Base-by-base conservation (phyloP, 2,797 vertebrate species). In the Pampus argenteus region DNA sequence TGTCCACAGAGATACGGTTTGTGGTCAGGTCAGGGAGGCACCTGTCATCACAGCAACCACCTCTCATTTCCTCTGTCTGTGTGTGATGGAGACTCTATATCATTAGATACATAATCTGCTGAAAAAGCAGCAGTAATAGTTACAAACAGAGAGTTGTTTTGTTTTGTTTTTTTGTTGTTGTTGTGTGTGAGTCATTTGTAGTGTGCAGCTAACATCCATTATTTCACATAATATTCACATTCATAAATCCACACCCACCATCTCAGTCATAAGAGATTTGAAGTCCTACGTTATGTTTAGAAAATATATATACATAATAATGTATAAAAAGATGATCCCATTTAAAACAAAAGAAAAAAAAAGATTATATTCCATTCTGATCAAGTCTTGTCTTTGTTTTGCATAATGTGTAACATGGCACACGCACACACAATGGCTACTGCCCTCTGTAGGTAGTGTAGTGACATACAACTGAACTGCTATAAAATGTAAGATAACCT, bases 401-500 rank as follows among this genome's bases (percentile, higher is more conserved):
- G 20, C 62, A 38, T 8, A 26, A 60, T 38, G 47, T 63, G 26
- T 11, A 51, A 42, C 48, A 54, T n/a, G n/a, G n/a, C 40, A 58
- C 50, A 31, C 47, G 49, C 29, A 49, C 20, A 42, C 40, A 69
- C 64, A 66, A n/a, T n/a, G n/a, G 20, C 13, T 71, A 34, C 65
- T 59, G 2, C 76, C 79, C 77, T 64, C 86, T 86, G 69, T 28
- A 74, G 83, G 68, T 44, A 8, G 26, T 56, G 7, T 2, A 22
- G 50, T n/a, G 47, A 58, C 4, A 25, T 58, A 50, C 74, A 49
- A 26, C 25, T 26, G 4, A 23, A 13, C n/a, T 45, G 9, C 17
- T 3, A 0, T 55, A n/a, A 20, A 38, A 1, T 50, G 22, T 8
- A 34, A 2, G 4, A 20, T 50, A 9, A 48, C 54, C 5, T 18